Base-by-base conservation (phyloP, 1,140 invertebrate species). In the Tetramorium parvispinum region DNA sequence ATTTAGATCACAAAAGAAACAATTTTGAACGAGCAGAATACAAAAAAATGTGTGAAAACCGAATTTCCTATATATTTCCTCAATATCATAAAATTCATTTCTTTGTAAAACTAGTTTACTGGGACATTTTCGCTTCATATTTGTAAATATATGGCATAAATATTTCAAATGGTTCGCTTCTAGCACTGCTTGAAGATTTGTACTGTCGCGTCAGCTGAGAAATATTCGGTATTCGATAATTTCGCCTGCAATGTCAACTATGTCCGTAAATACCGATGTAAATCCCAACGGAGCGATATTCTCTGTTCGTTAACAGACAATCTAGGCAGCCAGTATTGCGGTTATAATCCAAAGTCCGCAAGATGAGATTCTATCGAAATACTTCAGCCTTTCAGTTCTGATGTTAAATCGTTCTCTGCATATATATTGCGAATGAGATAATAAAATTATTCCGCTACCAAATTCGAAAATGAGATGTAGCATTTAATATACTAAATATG, bases 331-430 rank as follows among this genome's bases (percentile, higher is more conserved):
- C 79, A 40, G 71, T 71, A 75, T 83, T 83, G 79, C 49, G 79
- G 68, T 83, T 83, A 75, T 75, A 83, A 75, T 75, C 79, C 79
- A 75, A 83, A 75, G 59, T 32, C 68, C 66, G 53, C 68, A 61
- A 83, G 68, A 83, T 59, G 79, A 83, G 55, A 83, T 83, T 83
- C 79, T 83, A 83, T 75, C 53, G 53, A 71, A 75, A 83, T 83
- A 83, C 21, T 83, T 83, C 24, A 75, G 55, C 49, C 68, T 75
- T 83, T 73, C 79, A 37, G 11, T 32, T 46, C 40, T 37, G 27
- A 59, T 75, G 40, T 83, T 73, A 83, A 40, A 73, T 24, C 24
- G 7, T 59, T 61, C 11, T 46, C 55, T 27, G 68, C 55, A 40
- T 82, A 82, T 6, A 59, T 46, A 70, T 81, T 53, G 37, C 49